Base-by-base conservation (phyloP, 2,113 vertebrate genomes). In the Zosterops japonicus region DNA sequence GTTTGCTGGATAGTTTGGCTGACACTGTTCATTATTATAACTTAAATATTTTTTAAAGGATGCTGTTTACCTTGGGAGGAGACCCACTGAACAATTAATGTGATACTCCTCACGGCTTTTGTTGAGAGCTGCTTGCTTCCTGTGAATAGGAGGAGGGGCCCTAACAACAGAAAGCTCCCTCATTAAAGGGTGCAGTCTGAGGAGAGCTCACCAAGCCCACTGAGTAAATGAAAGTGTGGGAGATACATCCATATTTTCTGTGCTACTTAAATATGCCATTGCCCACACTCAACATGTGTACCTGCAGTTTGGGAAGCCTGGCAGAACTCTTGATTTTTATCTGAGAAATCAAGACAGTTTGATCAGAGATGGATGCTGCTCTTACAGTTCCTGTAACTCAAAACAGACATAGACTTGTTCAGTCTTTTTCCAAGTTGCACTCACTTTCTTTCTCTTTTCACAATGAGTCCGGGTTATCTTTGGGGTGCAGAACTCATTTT, bases 61-160 rank as follows among this genome's bases (percentile, higher is more conserved):
- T 56, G 35, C 18, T 88, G 63, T 94, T 96, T 86, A 28, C 41
- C 49, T 83, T 95, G 83, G 82, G 91, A 88, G 81, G 72, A 70
- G 50, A 61, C 59, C 35, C 55, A 39, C 28, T 39, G 60, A 76
- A 52, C 33, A 20, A 61, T 80, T 67, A 52, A 5, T 77, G 59
- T 80, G 82, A 27, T 93, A 39, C 36, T 89, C 65, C 60, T 50
- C 6, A 0, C 1, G 1, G n/a, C 41, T 91, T 88, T 75, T 72
- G 20, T 69, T 95, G 71, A 77, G 84, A 88, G 15, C 64, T 80
- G 24, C 46, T 78, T 83, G 42, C 52, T 83, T 83, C 63, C 52
- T 63, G 33, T 86, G 87, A 88, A n/a, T 60, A 67, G 70, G 85
- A 46, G 93, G 93, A 90, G 59, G 41, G 31, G 79, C 44, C 35